Percentiles rank a stretch among this genome's conserved stretches.
phyloP scores from a whole-genome alignment of 2,113 vertebrate species.

The Tetraodon nigroviridis region DNA sequence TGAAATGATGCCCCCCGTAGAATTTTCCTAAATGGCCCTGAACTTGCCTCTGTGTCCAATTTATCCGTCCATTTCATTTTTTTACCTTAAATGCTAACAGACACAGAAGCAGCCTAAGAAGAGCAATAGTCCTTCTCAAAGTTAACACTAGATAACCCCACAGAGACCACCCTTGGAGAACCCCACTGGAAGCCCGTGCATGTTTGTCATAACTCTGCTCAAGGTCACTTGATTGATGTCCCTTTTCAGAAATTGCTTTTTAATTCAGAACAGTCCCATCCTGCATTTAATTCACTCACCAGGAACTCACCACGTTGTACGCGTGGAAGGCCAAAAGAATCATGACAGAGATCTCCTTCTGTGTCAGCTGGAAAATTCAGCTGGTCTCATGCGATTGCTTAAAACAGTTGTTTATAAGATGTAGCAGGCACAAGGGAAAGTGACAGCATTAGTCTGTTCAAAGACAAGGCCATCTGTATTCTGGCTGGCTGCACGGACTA shows the following conservation, averaged over 20 bases:
- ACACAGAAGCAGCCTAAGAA: slow-evolving; percentile 17
- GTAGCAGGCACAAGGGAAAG: slow-evolving; percentile 20
- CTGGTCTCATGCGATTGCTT: slow-evolving; percentile 31
- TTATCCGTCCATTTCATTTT: slow-evolving; percentile 50
- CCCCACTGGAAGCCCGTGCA: slow-evolving; percentile 5
- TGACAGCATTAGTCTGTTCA: slow-evolving; percentile 31
- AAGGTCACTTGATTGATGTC: not conserved
- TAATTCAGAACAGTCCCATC: slow-evolving; percentile 23
- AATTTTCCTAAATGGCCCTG: slow-evolving; percentile 55
- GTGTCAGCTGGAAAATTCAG: slow-evolving; percentile 56
- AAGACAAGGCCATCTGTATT: slow-evolving; percentile 52
- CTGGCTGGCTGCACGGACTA: slow-evolving; percentile 32
- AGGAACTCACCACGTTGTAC: not conserved
- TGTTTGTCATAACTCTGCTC: slow-evolving; percentile 1
- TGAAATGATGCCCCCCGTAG: slow-evolving; percentile 16
- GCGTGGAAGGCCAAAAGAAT: slow-evolving; percentile 15
- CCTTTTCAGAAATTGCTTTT: not conserved
- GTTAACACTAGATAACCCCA: slow-evolving; percentile 21
- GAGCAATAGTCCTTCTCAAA: slow-evolving; percentile 9
- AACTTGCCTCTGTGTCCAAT: slow-evolving; percentile 46
- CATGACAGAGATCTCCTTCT: slow-evolving; percentile 30
- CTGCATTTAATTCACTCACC: slow-evolving; percentile 12
- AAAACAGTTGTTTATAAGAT: slow-evolving; percentile 12
- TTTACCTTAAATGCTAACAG: slow-evolving; percentile 52
- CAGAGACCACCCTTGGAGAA: slow-evolving; percentile 15